Base-by-base conservation (phyloP, 2,113 vertebrate genomes). In the Dromaius novaehollandiae region DNA sequence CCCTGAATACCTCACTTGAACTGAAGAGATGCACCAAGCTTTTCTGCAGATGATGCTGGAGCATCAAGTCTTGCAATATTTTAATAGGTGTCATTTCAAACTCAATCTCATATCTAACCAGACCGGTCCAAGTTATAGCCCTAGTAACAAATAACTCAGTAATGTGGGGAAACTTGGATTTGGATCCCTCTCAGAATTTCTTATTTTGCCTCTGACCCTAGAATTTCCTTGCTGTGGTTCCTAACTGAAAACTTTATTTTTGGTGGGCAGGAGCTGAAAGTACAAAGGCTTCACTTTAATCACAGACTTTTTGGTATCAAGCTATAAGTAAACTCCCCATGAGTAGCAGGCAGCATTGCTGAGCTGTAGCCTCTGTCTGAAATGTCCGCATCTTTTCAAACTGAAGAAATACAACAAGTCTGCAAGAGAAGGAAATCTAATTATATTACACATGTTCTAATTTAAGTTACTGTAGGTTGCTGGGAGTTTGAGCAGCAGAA, bases 391-490 rank as follows among this genome's bases (percentile, higher is more conserved):
- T 74, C n/a, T 87, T 97, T 96, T 93, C 89, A 95, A 61, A 74
- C 75, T 86, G 82, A 89, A 95, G 88, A 93, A 89, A 36, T 86
- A 66, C 4, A 12, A 83, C 60, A 61, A 82, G 55, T 76, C 96
- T 64, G 28, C 48, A 83, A 93, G 74, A 77, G 83, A 96, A 93
- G 79, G 68, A 89, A 95, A 95, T 94, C 83, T 97, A 95, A 97
- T 97, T 97, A 86, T 82, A 89, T 69, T 91, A 68, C 70, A 65
- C 93, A 94, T 51, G 75, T 89, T 96, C 94, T 93, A 95, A 90
- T 97, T 93, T 95, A 91, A 94, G 93, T 95, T 97, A 20, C 81
- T 94, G 46, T 38, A 26, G 13, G 50, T 91, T 96, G 38, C 91
- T 94, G 87, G 65, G 83, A 79, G 8, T 86, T 87, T 65, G 65